These are phyloP conservation scores for Brachionus plicatilis DNA, from an alignment of 1,140 invertebrate species.

Conservation along the genomic window DNA sequence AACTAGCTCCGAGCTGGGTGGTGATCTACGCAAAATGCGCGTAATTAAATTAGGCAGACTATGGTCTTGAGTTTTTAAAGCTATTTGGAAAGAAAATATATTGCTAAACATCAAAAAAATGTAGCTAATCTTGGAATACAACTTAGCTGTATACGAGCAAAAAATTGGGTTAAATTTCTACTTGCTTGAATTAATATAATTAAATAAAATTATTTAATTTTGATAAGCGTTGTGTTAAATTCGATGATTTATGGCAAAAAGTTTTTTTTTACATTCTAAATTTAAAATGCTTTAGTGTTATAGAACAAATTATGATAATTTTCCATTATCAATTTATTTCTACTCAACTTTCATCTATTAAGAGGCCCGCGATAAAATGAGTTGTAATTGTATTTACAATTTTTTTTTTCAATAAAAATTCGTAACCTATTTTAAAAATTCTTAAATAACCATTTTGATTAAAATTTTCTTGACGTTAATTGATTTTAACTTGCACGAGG, in stretches of 20 bases:
- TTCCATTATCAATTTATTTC: neutral
- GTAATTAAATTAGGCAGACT: neutral
- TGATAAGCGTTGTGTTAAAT: neutral
- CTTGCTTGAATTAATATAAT: neutral
- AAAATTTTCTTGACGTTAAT: neutral
- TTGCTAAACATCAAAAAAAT: neutral
- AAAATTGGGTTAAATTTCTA: neutral
- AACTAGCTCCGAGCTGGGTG: neutral
- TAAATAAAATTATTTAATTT: conserved; percentile 1
- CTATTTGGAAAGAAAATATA: neutral
- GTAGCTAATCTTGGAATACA: neutral
- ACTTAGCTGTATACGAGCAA: neutral
- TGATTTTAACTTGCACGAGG: neutral
- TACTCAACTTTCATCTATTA: neutral
- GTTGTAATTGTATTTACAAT: neutral
- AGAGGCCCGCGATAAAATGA: neutral
- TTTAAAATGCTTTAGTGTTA: neutral
- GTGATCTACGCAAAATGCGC: neutral
- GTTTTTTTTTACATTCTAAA: neutral
- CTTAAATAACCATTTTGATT: neutral
- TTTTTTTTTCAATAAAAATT: neutral
- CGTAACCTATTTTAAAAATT: neutral
- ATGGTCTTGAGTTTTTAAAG: neutral
- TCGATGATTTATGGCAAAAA: neutral
- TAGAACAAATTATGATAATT: neutral